Percentiles rank a stretch among this genome's conserved stretches.
These are phyloP conservation scores for Brachyrhaphis roseni DNA, from an alignment of 2,797 vertebrate genomes.

Conservation along the genomic window DNA sequence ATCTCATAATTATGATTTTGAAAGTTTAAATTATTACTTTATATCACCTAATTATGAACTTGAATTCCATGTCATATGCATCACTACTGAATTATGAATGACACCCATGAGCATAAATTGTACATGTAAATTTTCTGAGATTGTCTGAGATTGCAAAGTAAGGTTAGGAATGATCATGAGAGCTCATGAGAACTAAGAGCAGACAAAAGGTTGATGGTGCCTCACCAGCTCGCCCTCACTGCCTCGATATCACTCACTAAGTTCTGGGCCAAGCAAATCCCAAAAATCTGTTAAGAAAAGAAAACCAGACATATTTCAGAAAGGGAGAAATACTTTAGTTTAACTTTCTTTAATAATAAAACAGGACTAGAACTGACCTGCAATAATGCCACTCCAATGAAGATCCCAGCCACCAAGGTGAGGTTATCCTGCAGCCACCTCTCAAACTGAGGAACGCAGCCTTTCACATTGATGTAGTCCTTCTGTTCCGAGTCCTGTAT, in stretches of 20 bases:
- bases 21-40: too few relatives aligned
- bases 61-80: neutral
- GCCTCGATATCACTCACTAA: conserved; percentile 98
- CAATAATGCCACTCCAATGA: conserved; percentile 94
- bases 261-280: conserved; percentile 97
- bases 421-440: conserved; percentile 98
- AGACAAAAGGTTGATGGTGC: neutral
- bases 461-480: conserved; percentile 95
- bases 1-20: too few relatives aligned
- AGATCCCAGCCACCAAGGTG: conserved; percentile 95
- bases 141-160: neutral
- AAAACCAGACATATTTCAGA: neutral
- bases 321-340: neutral
- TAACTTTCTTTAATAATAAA: neutral
- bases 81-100: neutral
- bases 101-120: neutral
- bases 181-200: neutral
- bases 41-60: too few relatives aligned
- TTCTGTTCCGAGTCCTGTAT: conserved; percentile 91
- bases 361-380: conserved; percentile 78
- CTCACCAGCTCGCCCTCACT: conserved; percentile 94
- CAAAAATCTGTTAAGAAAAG: conserved; percentile 87
- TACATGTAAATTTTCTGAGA: neutral
- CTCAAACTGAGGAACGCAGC: conserved; percentile 98
- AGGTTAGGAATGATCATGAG: neutral